Conservation (phyloP, 92 coral and sea anemone genomes). For the Nematostella vectensis region DNA sequence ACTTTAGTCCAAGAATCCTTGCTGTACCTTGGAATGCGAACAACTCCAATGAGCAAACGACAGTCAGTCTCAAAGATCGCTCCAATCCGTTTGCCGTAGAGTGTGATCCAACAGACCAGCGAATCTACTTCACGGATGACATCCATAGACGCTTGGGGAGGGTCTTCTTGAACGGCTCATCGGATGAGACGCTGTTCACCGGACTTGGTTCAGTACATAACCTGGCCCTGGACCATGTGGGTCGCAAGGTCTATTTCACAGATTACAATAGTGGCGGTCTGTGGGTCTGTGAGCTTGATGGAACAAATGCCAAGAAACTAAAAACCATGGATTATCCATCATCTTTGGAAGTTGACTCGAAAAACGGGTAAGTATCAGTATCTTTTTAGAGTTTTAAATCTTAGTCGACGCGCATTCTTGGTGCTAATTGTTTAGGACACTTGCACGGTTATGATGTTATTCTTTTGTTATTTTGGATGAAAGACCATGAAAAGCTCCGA, state of each 20-base stretch:
- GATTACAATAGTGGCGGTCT: background rate
- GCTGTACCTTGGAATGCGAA: constrained; percentile 1
- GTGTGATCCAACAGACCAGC: constrained; percentile 24
- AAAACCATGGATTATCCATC: background rate
- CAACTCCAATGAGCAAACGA: background rate
- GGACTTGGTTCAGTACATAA: constrained; percentile 1
- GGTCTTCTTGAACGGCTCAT: constrained; percentile 8
- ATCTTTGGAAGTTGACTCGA: constrained; percentile 7
- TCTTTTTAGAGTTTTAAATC: background rate
- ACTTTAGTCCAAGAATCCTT: background rate
- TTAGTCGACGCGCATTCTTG: background rate
- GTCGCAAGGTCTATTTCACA: constrained; percentile 15
- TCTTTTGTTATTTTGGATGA: too few relatives aligned
- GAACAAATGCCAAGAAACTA: constrained; percentile 11
- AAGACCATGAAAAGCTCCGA: too few relatives aligned
- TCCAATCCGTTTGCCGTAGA: constrained; percentile 5
- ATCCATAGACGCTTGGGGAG: background rate
- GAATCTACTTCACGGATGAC: constrained; percentile 15
- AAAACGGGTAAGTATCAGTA: constrained; percentile 8
- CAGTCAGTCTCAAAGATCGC: constrained; percentile 1
- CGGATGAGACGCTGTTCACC: constrained; percentile 4
- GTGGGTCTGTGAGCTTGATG: constrained; percentile 12
- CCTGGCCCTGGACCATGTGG: constrained; percentile 16
- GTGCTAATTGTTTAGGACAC: too few relatives aligned
- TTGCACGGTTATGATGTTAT: too few relatives aligned